Base-by-base conservation (phyloP, 2,113 vertebrate species). In the Gyps fulvus region DNA sequence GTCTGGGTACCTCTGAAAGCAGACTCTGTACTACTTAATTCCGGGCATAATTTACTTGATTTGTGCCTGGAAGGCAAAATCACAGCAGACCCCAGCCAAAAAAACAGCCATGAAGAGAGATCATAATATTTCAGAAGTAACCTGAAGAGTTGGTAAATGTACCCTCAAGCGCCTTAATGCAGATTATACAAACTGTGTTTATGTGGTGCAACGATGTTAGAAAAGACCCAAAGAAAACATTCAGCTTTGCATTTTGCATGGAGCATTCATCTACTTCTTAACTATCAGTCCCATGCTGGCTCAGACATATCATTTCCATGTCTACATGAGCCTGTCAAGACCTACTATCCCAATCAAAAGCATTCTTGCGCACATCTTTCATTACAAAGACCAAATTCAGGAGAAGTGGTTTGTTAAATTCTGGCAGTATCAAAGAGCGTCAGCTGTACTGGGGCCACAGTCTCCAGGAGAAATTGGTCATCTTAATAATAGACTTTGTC, bases 251-350 rank as follows among this genome's bases (percentile, higher is more conserved):
- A 63, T 94, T 76, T 90, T 66, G 36, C 89, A 45, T 3, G 4
- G 89, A 36, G 25, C 29, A n/a, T 83, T 83, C 67, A 80, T 43
- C 83, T 47, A 0, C 32, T 57, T 7, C 84, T 57, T 65, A 57
- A 57, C 79, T 13, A 15, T n/a, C 76, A 61, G 85, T 80, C 67
- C 86, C 71, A 43, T 5, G 4, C 26, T 6, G n/a, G 36, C 83
- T 83, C 95, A 96, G 88, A 93, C 86, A 0, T 90, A 59, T 96
- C 77, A 95, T 95, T 96, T 97, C 94, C 91, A 83, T 83, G 93
- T 90, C 91, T 95, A 1, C 43, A 1, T 16, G 79, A 93, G 83
- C 67, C 89, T 70, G 72, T 42, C 86, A 66, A 8, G 90, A 74
- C 36, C 83, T 73, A 32, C 71, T 72, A 40, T 43, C 76, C 72